Conservation (phyloP, 2,113 vertebrate genomes). For the Shinisaurus crocodilurus region DNA sequence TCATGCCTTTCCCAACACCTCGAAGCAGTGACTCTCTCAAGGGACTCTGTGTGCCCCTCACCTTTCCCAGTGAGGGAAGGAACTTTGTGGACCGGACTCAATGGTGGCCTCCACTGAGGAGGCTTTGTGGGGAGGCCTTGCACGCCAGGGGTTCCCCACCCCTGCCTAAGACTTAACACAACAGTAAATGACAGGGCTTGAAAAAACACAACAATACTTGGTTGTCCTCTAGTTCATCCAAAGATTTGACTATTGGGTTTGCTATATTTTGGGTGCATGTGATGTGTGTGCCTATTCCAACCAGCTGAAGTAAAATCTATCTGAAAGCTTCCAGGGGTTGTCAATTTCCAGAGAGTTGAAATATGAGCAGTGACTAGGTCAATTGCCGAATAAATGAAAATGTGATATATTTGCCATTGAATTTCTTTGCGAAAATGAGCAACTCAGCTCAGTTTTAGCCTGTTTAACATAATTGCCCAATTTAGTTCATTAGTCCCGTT, state of each 20-base stretch:
- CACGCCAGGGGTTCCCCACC: background rate
- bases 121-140: background rate
- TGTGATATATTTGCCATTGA: conserved; percentile 9
- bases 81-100: no score
- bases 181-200: background rate
- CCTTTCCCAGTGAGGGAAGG: no score
- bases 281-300: conserved; percentile 10
- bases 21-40: no score
- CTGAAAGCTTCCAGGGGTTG: conserved; percentile 7
- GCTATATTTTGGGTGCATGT: background rate
- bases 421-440: conserved; percentile 28
- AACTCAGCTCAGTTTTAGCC: conserved; percentile 22
- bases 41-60: no score
- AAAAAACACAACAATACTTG: background rate
- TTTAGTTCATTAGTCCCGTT: conserved; percentile 40
- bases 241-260: background rate
- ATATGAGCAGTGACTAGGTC: conserved; percentile 39
- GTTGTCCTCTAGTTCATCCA: background rate
- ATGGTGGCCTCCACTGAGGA: no score
- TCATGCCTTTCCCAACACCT: no score
- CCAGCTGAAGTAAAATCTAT: conserved; percentile 14
- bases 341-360: conserved; percentile 28
- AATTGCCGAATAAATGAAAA: conserved; percentile 42
- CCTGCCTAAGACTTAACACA: background rate
- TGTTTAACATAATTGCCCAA: conserved; percentile 38